Conservation (phyloP, 1,140 invertebrate species). For the Gonatopus flavifemur region DNA sequence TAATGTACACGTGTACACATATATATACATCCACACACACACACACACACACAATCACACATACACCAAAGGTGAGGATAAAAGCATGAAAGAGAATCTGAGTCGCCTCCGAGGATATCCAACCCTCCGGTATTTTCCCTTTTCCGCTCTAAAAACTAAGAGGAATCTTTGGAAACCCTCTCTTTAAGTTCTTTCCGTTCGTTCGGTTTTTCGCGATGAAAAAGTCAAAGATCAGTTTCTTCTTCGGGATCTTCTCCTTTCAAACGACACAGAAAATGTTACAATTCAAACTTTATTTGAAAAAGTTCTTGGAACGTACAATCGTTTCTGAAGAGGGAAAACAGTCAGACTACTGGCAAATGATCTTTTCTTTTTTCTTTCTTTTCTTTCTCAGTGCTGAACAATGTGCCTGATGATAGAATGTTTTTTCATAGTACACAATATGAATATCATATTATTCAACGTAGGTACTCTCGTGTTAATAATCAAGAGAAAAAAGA, state of each 20-base stretch:
- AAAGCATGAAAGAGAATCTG: conserved; percentile 12
- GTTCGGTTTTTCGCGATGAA: conserved; percentile 29
- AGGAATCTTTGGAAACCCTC: conserved; percentile 21
- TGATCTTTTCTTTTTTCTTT: too few species aligned
- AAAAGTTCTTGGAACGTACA: too few species aligned
- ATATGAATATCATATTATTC: too few species aligned
- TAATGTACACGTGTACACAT: neutral
- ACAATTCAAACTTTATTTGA: too few species aligned
- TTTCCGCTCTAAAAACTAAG: conserved; percentile 26
- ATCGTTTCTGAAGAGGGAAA: too few species aligned
- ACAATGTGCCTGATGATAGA: too few species aligned
- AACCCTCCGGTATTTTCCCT: conserved; percentile 16
- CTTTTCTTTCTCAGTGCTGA: too few species aligned
- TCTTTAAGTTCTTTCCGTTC: conserved; percentile 25
- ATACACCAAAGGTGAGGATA: conserved; percentile 7
- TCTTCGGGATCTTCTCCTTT: conserved; percentile 11
- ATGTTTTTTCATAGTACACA: too few species aligned
- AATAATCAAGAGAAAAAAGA: too few species aligned
- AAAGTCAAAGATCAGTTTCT: conserved; percentile 31
- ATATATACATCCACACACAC: neutral
- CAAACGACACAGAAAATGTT: too few species aligned
- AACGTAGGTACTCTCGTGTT: too few species aligned
- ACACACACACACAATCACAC: neutral
- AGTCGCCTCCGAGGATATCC: conserved; percentile 9
- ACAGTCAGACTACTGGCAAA: too few species aligned